phyloP scores from a whole-genome alignment of 2,797 vertebrate species.

The Rhinella marina region DNA sequence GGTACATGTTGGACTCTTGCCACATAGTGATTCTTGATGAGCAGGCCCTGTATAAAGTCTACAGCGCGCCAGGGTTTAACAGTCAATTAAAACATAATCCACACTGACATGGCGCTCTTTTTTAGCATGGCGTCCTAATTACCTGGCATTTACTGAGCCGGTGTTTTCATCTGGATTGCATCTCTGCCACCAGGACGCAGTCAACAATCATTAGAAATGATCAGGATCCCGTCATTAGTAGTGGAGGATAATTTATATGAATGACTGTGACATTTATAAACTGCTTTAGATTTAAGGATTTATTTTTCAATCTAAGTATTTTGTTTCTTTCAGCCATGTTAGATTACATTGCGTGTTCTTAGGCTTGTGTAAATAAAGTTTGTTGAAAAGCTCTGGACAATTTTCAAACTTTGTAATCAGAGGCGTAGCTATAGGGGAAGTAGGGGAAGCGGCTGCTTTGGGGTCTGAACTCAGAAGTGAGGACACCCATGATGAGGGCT shows the following conservation, averaged over 20 bases:
- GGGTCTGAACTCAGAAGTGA: no score
- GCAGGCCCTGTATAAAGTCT: slow-evolving; percentile 43
- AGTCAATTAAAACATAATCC: slow-evolving; percentile 62
- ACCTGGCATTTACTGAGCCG: slow-evolving; percentile 35
- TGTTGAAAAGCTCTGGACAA: background rate
- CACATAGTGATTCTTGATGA: slow-evolving; percentile 51
- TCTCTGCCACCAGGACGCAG: background rate
- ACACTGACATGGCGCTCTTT: slow-evolving; percentile 46
- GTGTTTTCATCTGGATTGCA: background rate
- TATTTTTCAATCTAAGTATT: background rate
- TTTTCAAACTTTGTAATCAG: background rate
- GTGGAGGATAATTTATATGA: background rate
- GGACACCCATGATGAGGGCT: no score
- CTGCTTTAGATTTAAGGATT: background rate
- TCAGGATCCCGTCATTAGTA: background rate
- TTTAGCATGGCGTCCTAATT: slow-evolving; percentile 54
- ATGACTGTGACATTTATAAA: background rate
- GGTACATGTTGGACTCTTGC: slow-evolving; percentile 31
- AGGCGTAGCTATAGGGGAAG: no score
- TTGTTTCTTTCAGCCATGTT: background rate
- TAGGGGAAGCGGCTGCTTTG: no score
- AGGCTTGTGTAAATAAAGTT: background rate
- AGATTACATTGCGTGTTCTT: background rate
- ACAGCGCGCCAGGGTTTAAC: slow-evolving; percentile 54
- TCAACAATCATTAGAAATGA: background rate